Evolutionary conservation across 2,797 vertebrate species (phyloP).

Genomic region (Champsocephalus esox): DNA sequence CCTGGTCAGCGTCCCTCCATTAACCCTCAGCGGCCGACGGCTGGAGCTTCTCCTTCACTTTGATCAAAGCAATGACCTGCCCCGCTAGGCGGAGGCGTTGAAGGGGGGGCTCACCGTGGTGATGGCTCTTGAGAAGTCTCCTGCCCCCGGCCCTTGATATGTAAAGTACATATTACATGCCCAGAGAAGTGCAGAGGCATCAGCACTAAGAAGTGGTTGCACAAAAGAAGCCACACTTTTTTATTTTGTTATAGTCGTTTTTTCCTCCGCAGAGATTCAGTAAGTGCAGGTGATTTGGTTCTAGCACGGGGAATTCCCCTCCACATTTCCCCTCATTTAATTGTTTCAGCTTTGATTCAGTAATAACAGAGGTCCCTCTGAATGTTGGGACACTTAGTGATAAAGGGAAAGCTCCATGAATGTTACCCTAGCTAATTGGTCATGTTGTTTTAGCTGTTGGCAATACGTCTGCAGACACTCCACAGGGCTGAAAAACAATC

Average conservation of each 20-base stretch:
- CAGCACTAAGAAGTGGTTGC: neutral
- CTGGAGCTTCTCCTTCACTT: slow-evolving; percentile 57
- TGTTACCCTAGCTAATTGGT: too few relatives aligned
- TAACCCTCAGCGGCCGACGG: slow-evolving; percentile 56
- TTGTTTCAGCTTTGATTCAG: neutral
- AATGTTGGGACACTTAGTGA: neutral
- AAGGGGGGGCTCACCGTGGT: slow-evolving; percentile 26
- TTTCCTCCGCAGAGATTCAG: slow-evolving; percentile 11
- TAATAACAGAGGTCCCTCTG: neutral
- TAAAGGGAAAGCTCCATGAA: neutral
- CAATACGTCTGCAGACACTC: neutral
- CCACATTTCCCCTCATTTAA: neutral
- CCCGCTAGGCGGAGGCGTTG: slow-evolving; percentile 6
- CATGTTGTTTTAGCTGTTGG: neutral
- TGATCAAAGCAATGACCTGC: slow-evolving; percentile 67
- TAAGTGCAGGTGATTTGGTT: neutral
- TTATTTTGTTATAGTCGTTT: neutral
- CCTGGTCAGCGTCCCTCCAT: slow-evolving; percentile 60
- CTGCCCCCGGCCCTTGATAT: slow-evolving; percentile 47
- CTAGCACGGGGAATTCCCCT: too few relatives aligned
- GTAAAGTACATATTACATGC: slow-evolving; percentile 35
- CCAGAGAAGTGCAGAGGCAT: slow-evolving; percentile 12
- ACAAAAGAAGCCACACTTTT: neutral
- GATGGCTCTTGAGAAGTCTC: slow-evolving; percentile 44
- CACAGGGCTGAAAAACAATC: neutral